Evolutionary conservation across 2,888 invertebrate species (phyloP).

Genomic region (Tetragonisca angustula): DNA sequence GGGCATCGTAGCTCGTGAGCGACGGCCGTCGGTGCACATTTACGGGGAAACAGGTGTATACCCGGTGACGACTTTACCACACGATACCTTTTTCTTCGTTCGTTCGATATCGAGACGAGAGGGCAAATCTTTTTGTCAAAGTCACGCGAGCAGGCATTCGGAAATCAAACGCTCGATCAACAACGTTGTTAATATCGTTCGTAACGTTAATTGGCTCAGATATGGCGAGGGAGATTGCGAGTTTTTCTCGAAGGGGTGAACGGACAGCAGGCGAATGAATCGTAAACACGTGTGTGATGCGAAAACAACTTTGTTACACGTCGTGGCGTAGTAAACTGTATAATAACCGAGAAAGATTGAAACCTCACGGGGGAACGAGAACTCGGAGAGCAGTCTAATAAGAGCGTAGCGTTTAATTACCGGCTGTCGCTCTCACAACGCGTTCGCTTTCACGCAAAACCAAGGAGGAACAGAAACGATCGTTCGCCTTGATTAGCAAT

Average conservation of each 20-base stretch:
- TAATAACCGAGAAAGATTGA: neutral
- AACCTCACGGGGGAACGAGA: neutral
- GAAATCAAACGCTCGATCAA: neutral
- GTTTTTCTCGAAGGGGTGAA: no score
- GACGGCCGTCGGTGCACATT: slow-evolving; percentile 77
- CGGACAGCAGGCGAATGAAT: neutral
- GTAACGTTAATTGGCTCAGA: neutral
- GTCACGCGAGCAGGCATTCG: no score
- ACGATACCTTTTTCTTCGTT: neutral
- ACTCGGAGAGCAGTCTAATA: neutral
- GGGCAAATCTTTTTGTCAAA: neutral
- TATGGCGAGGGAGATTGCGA: neutral
- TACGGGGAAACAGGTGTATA: slow-evolving; percentile 75
- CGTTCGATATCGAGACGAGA: neutral
- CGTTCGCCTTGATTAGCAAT: slow-evolving; percentile 16
- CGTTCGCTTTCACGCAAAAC: slow-evolving; percentile 22
- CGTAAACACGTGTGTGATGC: neutral
- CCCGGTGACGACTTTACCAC: neutral
- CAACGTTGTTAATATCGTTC: neutral
- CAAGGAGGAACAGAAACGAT: slow-evolving; percentile 24
- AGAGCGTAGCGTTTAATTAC: slow-evolving; percentile 33
- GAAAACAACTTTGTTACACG: neutral
- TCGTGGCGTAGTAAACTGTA: neutral
- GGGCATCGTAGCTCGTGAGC: slow-evolving; percentile 58
- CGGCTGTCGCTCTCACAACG: slow-evolving; percentile 4